Percentiles rank a stretch among this genome's conserved stretches.
Evolutionary conservation across 2,113 vertebrate species (phyloP).

Genomic region (Casuarius casuarius): DNA sequence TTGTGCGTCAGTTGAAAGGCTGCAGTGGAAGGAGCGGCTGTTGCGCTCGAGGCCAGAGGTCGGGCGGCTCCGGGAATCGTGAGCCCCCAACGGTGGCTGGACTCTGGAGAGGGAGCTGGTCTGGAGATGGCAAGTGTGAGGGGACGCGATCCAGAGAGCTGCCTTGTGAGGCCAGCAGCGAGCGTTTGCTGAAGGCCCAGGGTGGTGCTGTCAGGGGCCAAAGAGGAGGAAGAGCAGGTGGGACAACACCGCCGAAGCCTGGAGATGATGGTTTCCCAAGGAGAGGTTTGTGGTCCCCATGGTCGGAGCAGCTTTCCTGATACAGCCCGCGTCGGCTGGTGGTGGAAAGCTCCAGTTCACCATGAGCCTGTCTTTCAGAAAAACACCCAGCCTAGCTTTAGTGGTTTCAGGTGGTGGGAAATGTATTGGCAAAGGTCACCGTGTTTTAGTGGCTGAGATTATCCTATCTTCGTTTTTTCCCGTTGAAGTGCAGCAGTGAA

Average conservation of each 20-base stretch:
- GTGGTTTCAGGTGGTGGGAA: neutral
- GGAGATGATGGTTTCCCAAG: neutral
- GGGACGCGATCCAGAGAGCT: neutral
- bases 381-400: neutral
- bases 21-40: rapidly evolving
- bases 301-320: too few species aligned
- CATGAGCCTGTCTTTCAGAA: neutral
- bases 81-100: rapidly evolving
- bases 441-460: neutral
- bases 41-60: rapidly evolving
- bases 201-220: rapidly evolving
- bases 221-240: neutral
- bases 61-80: too few species aligned
- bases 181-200: neutral
- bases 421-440: neutral
- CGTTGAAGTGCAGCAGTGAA: neutral
- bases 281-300: neutral
- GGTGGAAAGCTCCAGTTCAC: neutral
- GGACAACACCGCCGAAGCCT: rapidly evolving
- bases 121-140: neutral
- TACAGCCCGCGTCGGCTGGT: neutral
- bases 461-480: rapidly evolving
- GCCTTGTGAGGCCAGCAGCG: neutral
- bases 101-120: neutral
- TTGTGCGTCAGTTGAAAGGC: neutral